Conservation (phyloP, 2,888 invertebrate species). For the Rhagium mordax region DNA sequence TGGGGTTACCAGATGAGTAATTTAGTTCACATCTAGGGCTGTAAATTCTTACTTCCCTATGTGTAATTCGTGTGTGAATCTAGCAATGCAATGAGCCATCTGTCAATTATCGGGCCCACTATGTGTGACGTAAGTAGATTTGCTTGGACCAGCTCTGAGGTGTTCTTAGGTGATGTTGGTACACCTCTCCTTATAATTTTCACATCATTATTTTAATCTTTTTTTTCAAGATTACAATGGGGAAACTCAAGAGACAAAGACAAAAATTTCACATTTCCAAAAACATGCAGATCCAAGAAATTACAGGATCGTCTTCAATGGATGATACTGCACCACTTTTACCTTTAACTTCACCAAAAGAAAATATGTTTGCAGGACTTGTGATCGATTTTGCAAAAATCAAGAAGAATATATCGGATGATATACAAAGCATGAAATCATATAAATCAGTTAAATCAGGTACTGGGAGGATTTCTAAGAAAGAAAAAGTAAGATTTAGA, state of each 20-base stretch:
- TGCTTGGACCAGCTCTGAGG: no score
- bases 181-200: no score
- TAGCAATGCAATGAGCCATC: no score
- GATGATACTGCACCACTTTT: slow-evolving; percentile 20
- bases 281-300: slow-evolving; percentile 22
- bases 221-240: slow-evolving; percentile 4
- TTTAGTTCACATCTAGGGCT: no score
- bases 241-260: slow-evolving; percentile 47
- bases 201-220: not conserved
- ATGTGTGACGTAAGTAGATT: no score
- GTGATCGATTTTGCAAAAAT: slow-evolving; percentile 48
- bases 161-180: no score
- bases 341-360: slow-evolving; percentile 41
- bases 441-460: slow-evolving; percentile 62
- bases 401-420: slow-evolving; percentile 47
- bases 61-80: no score
- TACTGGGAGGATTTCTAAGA: slow-evolving; percentile 58
- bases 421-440: slow-evolving; percentile 60
- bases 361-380: slow-evolving; percentile 56
- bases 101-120: no score
- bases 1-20: no score
- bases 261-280: slow-evolving; percentile 53
- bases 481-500: slow-evolving; percentile 62
- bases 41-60: no score
- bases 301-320: not conserved